Evolutionary conservation across 2,797 vertebrate species (phyloP).

Genomic region (Epinephelus coioides): DNA sequence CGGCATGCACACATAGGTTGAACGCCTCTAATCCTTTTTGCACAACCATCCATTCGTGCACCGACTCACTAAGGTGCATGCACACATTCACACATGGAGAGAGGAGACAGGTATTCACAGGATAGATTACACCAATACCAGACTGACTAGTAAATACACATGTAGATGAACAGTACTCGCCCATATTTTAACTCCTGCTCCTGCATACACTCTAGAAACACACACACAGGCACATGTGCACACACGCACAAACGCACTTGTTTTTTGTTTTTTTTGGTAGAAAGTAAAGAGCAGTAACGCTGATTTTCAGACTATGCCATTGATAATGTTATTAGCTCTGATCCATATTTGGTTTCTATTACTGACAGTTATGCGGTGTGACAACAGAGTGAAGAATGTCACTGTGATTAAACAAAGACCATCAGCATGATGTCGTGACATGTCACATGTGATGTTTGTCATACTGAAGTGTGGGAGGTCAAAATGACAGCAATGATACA

Average conservation of each 20-base stretch:
- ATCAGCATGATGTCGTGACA: conserved; percentile 23
- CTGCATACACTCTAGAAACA: conserved; percentile 45
- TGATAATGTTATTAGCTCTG: conserved; percentile 65
- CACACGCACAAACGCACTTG: conserved; percentile 17
- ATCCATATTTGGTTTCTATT: conserved; percentile 76
- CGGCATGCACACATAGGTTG: conserved; percentile 58
- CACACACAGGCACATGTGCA: conserved; percentile 6
- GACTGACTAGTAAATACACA: conserved; percentile 80
- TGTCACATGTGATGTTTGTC: conserved; percentile 7
- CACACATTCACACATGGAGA: conserved; percentile 49
- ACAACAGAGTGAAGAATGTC: conserved; percentile 23
- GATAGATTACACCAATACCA: conserved; percentile 78
- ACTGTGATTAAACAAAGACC: conserved; percentile 36
- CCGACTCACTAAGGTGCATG: conserved; percentile 35
- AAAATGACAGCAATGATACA: conserved; percentile 44
- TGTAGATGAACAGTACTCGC: conserved; percentile 77
- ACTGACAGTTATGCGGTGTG: conserved; percentile 47
- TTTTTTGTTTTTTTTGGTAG: conserved; percentile 60
- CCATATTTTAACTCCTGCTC: conserved; percentile 72
- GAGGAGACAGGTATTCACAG: conserved; percentile 74
- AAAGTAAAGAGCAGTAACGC: conserved; percentile 69
- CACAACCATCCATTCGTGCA: conserved; percentile 33
- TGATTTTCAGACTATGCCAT: conserved; percentile 57
- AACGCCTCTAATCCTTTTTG: conserved; percentile 53
- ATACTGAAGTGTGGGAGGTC: conserved; percentile 25